Evolutionary conservation across 2,113 vertebrate species (phyloP).

Genomic region (Prietella phreatophila): DNA sequence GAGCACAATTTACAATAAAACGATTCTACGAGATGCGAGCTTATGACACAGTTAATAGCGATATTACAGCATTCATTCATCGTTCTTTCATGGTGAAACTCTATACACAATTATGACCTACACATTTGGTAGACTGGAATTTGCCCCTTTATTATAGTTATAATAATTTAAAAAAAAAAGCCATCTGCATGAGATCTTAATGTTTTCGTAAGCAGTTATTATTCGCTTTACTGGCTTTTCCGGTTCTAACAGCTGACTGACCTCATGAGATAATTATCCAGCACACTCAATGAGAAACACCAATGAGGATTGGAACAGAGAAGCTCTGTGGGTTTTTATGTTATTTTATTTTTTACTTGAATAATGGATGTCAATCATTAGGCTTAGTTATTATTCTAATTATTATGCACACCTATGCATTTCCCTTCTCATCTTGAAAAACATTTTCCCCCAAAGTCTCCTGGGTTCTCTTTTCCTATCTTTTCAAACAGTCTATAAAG

Average conservation of each 20-base stretch:
- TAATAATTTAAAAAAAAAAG: neutral
- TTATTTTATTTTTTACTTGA: neutral
- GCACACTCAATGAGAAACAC: neutral
- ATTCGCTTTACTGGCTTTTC: slow-evolving; percentile 8
- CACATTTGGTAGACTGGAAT: neutral
- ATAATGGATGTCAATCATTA: neutral
- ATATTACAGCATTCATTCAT: neutral
- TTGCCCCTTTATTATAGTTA: neutral
- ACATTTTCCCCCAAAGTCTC: neutral
- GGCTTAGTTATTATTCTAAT: neutral
- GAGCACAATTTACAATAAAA: neutral
- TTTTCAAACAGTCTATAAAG: neutral
- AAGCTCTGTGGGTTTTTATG: neutral
- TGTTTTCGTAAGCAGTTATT: neutral
- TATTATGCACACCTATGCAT: neutral
- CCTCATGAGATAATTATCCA: slow-evolving; percentile 9
- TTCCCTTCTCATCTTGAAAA: neutral
- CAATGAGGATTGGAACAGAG: neutral
- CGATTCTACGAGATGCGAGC: neutral
- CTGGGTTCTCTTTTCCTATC: neutral
- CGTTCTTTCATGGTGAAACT: neutral
- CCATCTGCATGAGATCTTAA: neutral
- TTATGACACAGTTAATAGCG: neutral
- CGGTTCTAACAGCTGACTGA: slow-evolving; percentile 4
- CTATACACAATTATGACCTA: neutral